Evolutionary conservation across 2,888 invertebrate genomes (phyloP), one percentile per base, ranked within the genome.

Genomic region (Antitype chi): DNA sequence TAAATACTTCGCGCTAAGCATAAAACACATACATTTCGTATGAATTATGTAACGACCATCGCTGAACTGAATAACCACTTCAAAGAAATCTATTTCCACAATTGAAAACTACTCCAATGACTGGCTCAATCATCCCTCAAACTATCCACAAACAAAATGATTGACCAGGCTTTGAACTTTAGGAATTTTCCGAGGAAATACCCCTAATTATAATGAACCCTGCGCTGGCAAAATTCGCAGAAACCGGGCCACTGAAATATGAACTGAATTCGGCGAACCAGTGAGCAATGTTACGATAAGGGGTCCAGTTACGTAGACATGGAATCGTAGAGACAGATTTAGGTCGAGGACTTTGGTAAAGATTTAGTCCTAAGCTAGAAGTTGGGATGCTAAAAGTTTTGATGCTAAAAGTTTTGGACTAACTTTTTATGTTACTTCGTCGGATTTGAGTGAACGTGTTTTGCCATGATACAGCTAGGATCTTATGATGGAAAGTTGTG

Each of bases 341-440:
- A 78, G 64, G n/a, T 73, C 25, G 8, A 60, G 71, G 77, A 82
- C 38, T 76, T 76, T 77, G 11, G 1, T 49, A 81, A 74, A 62
- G 53, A 76, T 73, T 69, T n/a, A 43, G 67, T 68, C n/a, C 43
- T 72, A 28, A 82, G 47, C 49, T 43, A 47, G 68, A 84, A 84
- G 47, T 78, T 78, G 6, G 0, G n/a, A 82, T 66, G 60, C 20
- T 17, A 59, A 52, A 78, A 80, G 53, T 76, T 80, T 0, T 0
- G n/a, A 85, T 70, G 49, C 38, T 15, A 49, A 55, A 77, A 74
- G 23, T 78, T 73, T 52, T 25, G 23, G 49, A 82, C 71, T 38
- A 64, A 69, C 59, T 2, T 38, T 38, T 38, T 62, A 63, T 70
- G 43, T 62, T 71, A 62, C 25, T 47, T 47, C 55, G 25, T 53